Evolutionary conservation across 2,888 invertebrate species (phyloP), one percentile per base, ranked within the genome.

Genomic region (Alcis repandata): DNA sequence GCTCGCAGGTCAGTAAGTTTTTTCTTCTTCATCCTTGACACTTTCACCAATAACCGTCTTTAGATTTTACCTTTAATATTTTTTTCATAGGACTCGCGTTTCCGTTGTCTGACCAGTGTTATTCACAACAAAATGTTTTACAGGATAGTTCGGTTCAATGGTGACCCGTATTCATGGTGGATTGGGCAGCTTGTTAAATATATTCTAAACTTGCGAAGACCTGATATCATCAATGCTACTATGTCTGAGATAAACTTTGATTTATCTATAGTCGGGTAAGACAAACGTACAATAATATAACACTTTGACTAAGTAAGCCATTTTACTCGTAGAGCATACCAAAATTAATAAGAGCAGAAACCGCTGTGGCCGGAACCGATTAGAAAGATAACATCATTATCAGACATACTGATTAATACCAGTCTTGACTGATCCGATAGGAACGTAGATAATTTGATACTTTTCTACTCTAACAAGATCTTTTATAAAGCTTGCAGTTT

Each of bases 121-220:
- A 27, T 38, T n/a, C 38, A 0, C n/a, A 11, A 36, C 36, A 10
- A 11, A 11, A 41, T 7, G 17, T 41, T 3, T 20, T 43, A 11
- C 46, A 56, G 56, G 45, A 56, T 56, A 36, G 2, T 10, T 10
- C 27, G 56, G 9, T 36, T 56, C 15, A 45, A 19, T 20, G 45
- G 33, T 1, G 56, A 56, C 20, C 33, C 45, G 2, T 45, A 32
- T 7, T 15, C 56, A 2, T 56, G 56, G 56, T 56, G 56, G 56
- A 19, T 56, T 8, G 56, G 56, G 1, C 56, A 56, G 6, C 45
- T 56, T 20, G 13, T 56, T 17, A 45, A 56, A 13, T 56, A 45
- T 27, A 33, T 56, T 3, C 20, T 56, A 9, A 56, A 45, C 20
- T 11, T 43, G 4, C 19, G 13, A 2, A 52, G 2, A 19, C 36